Evolutionary conservation across 2,113 vertebrate genomes (phyloP), one percentile per base, ranked within the genome.

Genomic region (Seriola quinqueradiata): DNA sequence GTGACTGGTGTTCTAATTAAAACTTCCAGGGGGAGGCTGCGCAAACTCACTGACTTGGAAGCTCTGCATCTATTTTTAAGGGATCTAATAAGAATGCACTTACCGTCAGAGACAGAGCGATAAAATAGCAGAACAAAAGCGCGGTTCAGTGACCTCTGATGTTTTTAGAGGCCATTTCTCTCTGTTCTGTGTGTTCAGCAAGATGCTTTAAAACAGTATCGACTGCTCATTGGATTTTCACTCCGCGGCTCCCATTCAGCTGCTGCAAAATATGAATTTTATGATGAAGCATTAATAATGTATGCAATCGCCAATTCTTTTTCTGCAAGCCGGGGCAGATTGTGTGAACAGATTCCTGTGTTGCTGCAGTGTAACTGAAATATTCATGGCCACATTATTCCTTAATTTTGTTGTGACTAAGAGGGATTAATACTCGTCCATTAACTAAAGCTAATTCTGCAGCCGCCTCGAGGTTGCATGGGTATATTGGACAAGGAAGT

Each of bases 361-460:
- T 89, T 83, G 85, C 89, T 81, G 88, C 92, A 88, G 73, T 69
- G 78, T 72, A 82, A 82, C 92, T 95, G 90, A 95, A 95, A 94
- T 94, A 95, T 95, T 95, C 92, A 95, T 93, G 92, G 82, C 34
- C 64, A 65, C 85, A 92, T 95, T 95, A 95, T 93, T 92, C 88
- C 87, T 92, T 94, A 92, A 95, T 93, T 95, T 93, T 93, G 92
- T 95, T 94, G 90, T 91, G 93, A 95, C 93, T 95, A 79, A 91
- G 84, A 93, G 85, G 92, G 92, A 95, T 95, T 95, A 94, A 95
- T 93, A 82, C 88, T 87, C 88, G 89, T 91, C 90, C 89, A 95
- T 94, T 95, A 95, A 91, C 89, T 82, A 75, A 77, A 87, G 87
- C 78, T 93, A 94, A 95, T 94, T 94, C 86, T 74, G 86, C 52